Base-by-base conservation (phyloP, 2,797 vertebrate genomes). In the Hyperoplus immaculatus region DNA sequence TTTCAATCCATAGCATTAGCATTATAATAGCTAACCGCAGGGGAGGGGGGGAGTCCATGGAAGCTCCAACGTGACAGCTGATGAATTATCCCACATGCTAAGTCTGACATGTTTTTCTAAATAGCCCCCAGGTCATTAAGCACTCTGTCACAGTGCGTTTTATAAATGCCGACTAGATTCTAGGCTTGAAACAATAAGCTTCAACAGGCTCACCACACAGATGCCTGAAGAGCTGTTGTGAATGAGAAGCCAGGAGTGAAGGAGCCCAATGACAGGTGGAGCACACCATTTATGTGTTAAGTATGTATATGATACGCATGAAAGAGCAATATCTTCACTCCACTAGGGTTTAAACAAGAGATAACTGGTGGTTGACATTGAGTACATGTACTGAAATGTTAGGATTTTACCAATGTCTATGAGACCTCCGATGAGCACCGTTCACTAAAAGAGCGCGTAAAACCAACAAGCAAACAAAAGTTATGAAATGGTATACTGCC, bases 41-140 rank as follows among this genome's bases (percentile, higher is more conserved):
- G 50, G 49, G 29, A 3, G 29, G 29, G 29, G 71, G 42, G 4
- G 18, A 42, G 57, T 57, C 59, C 63, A 64, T 50, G 63, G 69
- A 78, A 50, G 74, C 58, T 61, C 57, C 79, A 55, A 57, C 45
- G 64, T 79, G 87, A 83, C 85, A 75, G 74, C 16, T 93, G 87
- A 92, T 83, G 79, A 88, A 92, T 91, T 83, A 88, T 78, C 49
- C 67, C 13, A 42, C 72, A 77, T 73, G 87, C 65, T 79, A 74
- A 86, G 87, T 85, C 76, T 88, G 90, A 89, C 80, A 65, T 60
- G 65, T 51, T 76, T 7, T 51, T 82, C 87, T 82, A 88, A 90
- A 90, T 75, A 75, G 87, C 83, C 47, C 55, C 62, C 5, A 29
- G 87, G 78, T 82, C 82, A 83, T 87, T 88, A 82, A 75, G 55